phyloP scores from a whole-genome alignment of 2,113 vertebrate genomes.

The Fulmarus glacialis region DNA sequence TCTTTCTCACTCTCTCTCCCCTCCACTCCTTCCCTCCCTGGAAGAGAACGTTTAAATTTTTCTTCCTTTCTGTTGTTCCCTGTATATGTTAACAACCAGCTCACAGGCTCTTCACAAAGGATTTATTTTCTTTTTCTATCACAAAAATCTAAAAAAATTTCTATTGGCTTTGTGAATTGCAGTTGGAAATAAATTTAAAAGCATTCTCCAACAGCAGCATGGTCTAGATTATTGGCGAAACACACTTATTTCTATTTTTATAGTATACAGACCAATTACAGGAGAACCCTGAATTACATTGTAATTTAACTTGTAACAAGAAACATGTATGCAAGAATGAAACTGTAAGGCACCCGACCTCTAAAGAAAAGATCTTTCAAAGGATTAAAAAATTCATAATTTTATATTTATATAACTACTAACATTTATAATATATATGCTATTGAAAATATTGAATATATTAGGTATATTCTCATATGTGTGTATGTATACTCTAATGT shows the following conservation, averaged over 20 bases:
- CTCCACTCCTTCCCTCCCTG: not conserved
- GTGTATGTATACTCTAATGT: not conserved
- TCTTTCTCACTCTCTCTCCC: not conserved
- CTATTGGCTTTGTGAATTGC: not conserved
- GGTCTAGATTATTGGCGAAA: not conserved
- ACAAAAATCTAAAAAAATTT: not conserved
- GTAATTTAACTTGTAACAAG: slow-evolving; percentile 23
- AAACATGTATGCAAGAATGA: slow-evolving; percentile 10
- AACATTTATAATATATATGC: not conserved
- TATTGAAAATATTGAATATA: not conserved
- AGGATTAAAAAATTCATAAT: not conserved
- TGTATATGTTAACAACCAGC: not conserved
- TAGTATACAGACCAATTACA: not conserved
- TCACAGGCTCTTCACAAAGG: not conserved
- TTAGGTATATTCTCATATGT: not conserved
- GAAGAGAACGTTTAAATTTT: not conserved
- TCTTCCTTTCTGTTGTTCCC: not conserved
- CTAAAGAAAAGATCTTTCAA: not conserved
- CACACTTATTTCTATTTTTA: slow-evolving; percentile 1
- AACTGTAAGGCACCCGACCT: not conserved
- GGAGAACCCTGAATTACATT: not conserved
- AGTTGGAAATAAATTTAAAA: slow-evolving; percentile 24
- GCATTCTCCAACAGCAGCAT: not conserved
- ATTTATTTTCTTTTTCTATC: not conserved
- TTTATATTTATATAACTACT: not conserved